phyloP scores from a whole-genome alignment of 1,140 invertebrate genomes.

The Drosophila albomicans region DNA sequence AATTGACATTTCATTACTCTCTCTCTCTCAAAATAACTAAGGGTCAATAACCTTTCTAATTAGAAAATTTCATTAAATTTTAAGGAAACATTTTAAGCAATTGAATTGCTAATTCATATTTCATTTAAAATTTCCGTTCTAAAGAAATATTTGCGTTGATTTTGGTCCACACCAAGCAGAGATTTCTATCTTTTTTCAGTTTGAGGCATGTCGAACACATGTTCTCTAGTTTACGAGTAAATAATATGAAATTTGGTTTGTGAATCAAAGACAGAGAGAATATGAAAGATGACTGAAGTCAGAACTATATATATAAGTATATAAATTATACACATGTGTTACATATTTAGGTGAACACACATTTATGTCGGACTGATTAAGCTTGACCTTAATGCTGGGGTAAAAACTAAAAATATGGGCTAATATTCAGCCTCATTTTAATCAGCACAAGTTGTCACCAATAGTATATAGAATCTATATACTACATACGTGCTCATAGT shows the following conservation, averaged over 20 bases:
- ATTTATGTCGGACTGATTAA: conserved; percentile 51
- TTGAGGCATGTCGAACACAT: conserved; percentile 70
- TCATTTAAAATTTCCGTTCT: background rate
- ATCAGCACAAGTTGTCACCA: conserved; percentile 60
- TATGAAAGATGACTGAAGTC: conserved; percentile 46
- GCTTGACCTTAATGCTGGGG: conserved; percentile 63
- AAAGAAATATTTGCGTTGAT: background rate
- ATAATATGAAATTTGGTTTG: conserved; percentile 18
- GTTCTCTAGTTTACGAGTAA: conserved; percentile 24
- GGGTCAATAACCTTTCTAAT: too few relatives aligned
- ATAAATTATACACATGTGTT: too few relatives aligned
- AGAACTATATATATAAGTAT: conserved; percentile 20
- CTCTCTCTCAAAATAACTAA: too few relatives aligned
- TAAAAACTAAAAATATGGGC: conserved; percentile 17
- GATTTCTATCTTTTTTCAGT: conserved; percentile 11
- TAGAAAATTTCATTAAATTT: too few relatives aligned
- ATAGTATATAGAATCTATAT: conserved; percentile 26
- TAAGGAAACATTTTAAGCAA: too few relatives aligned
- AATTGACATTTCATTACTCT: too few relatives aligned
- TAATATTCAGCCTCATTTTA: conserved; percentile 37
- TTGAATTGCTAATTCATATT: background rate
- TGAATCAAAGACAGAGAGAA: background rate
- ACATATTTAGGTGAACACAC: background rate
- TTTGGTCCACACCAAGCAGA: conserved; percentile 11
- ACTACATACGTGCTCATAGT: conserved; percentile 14